These are phyloP conservation scores for Ennomos quercinarius DNA, from an alignment of 2,888 invertebrate species.

Conservation along the genomic window DNA sequence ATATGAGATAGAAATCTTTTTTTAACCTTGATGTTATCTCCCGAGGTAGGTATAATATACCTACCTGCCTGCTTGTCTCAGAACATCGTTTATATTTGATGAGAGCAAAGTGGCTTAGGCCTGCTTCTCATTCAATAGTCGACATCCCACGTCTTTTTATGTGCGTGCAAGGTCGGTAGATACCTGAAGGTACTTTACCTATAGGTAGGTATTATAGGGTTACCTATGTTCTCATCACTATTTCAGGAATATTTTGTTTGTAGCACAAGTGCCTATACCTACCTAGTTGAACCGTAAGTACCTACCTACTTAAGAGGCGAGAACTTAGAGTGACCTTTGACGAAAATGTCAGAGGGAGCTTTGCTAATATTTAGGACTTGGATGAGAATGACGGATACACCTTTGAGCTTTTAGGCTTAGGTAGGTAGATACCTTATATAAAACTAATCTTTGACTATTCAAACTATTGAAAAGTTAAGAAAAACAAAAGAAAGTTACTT, in stretches of 20 bases:
- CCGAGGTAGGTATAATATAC: too few species aligned
- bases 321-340: not conserved
- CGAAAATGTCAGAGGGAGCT: constrained; percentile 12
- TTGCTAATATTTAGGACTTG: constrained; percentile 4
- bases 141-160: not conserved
- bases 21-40: too few species aligned
- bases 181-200: too few species aligned
- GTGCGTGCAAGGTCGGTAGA: too few species aligned
- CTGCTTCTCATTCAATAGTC: constrained; percentile 1
- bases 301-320: too few species aligned
- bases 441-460: too few species aligned
- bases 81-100: not conserved
- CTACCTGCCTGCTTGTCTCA: too few species aligned
- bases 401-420: constrained; percentile 1
- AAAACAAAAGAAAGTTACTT: too few species aligned
- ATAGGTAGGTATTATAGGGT: not conserved
- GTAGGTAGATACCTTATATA: too few species aligned
- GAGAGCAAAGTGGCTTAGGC: constrained; percentile 2
- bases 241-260: not conserved
- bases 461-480: too few species aligned
- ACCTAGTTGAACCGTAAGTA: too few species aligned
- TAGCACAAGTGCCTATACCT: too few species aligned
- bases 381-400: constrained; percentile 3
- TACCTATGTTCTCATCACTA: constrained; percentile 5
- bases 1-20: constrained; percentile 8